Evolutionary conservation across 2,113 vertebrate species (phyloP).

Genomic region (Psephotus haematonotus): DNA sequence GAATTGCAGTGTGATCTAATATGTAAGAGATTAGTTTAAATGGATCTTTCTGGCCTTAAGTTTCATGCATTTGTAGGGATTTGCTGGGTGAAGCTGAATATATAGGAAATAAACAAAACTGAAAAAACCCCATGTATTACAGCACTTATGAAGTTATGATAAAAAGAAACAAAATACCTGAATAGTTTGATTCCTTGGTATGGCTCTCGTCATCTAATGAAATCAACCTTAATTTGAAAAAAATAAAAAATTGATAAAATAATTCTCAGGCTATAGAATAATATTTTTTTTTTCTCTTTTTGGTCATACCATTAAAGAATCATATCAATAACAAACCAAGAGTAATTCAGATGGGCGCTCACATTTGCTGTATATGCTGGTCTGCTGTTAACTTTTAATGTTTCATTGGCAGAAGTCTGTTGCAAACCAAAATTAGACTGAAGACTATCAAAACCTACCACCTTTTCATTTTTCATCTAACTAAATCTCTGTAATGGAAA

Average conservation of each 20-base stretch:
- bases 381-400: not conserved
- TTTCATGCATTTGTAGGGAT: not conserved
- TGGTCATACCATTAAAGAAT: not conserved
- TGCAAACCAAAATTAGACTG: not conserved
- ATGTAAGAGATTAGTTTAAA: not conserved
- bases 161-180: conserved; percentile 76
- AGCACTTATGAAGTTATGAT: not conserved
- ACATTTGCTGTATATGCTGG: not conserved
- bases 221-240: conserved; percentile 83
- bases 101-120: not conserved
- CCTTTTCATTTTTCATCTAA: not conserved
- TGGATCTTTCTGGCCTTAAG: not conserved
- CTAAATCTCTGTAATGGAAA: not conserved
- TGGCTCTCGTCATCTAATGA: conserved; percentile 82
- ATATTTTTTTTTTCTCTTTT: not conserved
- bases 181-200: conserved; percentile 59
- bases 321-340: not conserved
- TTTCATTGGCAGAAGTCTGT: not conserved
- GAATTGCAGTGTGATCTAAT: not conserved
- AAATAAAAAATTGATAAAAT: not conserved
- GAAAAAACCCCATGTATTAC: not conserved
- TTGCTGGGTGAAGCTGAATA: not conserved
- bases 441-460: not conserved
- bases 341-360: not conserved
- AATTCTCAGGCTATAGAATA: not conserved